Base-by-base conservation (phyloP, 2,113 vertebrate genomes). In the Apodemus speciosus region DNA sequence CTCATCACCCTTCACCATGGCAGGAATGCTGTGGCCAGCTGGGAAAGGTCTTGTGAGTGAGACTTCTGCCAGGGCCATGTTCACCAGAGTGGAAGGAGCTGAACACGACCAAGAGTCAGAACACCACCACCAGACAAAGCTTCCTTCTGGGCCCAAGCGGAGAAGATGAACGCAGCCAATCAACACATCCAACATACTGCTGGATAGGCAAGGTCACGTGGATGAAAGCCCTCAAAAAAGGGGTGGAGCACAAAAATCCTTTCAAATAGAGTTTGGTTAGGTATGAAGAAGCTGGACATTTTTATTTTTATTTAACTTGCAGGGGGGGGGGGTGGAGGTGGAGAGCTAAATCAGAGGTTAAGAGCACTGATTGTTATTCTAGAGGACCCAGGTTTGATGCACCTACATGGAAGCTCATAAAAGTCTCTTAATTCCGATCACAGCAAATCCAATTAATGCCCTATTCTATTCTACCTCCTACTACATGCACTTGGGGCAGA, bases 41-140 rank as follows among this genome's bases (percentile, higher is more conserved):
- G n/a, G 46, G 49, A 76, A 62, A 84, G 53, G 40, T 79, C 83
- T 83, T 32, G 35, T 32, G 5, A 43, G 58, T 13, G 49, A 53
- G 75, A 95, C 58, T 94, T 89, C 58, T 88, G 49, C 16, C 72
- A 76, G 16, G 27, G 11, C 51, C 27, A 20, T 18, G 20, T 64
- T 69, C 77, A 94, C 53, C 35, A 93, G 35, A 88, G 72, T 68
- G 8, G 43, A 64, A 92, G n/a, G 16, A 93, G 85, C 6, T 21
- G 18, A 30, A 35, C 49, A 21, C 49, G 68, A 77, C 77, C 72
- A 72, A 89, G 72, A 64, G 49, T 38, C 77, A 87, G 90, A 20
- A 60, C 76, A 89, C 43, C 46, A 85, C 23, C 71, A 88, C 68
- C 30, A 93, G 84, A 51, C 72, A 73, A 91, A 89, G 92, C 49